Evolutionary conservation across 2,888 invertebrate species (phyloP), one percentile per base, ranked within the genome.

Genomic region (Apotomis turbidana): DNA sequence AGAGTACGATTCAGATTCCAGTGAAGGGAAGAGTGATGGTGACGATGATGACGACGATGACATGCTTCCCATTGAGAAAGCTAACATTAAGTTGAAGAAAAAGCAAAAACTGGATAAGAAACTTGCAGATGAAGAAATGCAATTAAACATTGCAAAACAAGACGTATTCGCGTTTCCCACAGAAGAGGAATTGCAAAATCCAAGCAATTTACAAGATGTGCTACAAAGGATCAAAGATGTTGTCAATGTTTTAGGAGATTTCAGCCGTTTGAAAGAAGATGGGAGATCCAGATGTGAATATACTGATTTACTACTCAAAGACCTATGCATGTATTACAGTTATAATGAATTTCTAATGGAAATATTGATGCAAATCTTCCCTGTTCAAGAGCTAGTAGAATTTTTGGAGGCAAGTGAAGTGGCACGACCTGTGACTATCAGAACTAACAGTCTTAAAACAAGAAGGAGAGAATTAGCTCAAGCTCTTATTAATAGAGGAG

Each of bases 301-400:
- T 84, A 87, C 97, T 13, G 95, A 96, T 0, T 93, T 98, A 64
- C 93, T 99, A 51, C 94, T 94, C 69, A 95, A 95, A 79, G 99
- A 99, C 92, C 94, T 99, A 64, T 99, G 99, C 83, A 94, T 95
- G 41, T 99, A 99, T 87, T 99, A 99, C 93, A 98, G 98, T 84
- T 99, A 99, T 87, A 99, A 99, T 91, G 96, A 97, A 70, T 99
- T 97, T 87, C 91, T 99, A 13, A 99, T 99, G 97, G 96, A 96
- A 78, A 96, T 96, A 83, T 91, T 99, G 1, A 96, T 99, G 95
- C 96, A 98, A 82, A 94, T 99, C 81, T 98, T 99, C 84, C 96
- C 97, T 3, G 88, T 97, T 3, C 95, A 95, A 75, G 98, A 98
- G 90, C 93, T 99, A 13, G 94, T 98, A 76, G 98, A 99, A 85